Conservation (phyloP, 2,113 vertebrate species). For the Phylloscopus whistleri region DNA sequence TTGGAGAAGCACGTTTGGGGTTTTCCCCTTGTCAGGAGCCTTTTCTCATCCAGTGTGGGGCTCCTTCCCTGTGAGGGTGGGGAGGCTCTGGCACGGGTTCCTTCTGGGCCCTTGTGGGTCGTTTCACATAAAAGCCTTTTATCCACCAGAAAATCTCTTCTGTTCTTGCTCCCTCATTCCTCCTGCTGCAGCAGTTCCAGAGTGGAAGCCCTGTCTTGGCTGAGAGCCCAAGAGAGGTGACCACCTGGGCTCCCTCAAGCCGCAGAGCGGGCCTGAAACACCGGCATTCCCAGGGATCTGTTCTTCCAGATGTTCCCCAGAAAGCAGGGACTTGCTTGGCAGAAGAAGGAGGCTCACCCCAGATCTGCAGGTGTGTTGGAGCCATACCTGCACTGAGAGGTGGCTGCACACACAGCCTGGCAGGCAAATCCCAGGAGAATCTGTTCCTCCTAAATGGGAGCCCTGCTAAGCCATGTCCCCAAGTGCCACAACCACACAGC, state of each 20-base stretch:
- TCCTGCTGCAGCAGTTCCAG: background rate
- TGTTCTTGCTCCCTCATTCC: accelerated
- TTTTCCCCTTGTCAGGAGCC: background rate
- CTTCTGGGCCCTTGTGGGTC: background rate
- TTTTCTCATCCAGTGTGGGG: background rate
- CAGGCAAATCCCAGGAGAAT: background rate
- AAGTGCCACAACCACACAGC: background rate
- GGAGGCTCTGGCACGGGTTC: background rate
- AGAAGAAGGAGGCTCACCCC: background rate
- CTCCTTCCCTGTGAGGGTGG: background rate
- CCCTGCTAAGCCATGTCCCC: background rate
- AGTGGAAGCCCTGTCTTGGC: background rate
- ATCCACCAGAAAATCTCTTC: background rate
- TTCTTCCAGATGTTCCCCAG: background rate
- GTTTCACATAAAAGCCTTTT: background rate
- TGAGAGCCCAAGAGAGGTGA: background rate
- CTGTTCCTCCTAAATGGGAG: background rate
- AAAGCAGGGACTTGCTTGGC: background rate
- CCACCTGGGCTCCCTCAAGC: background rate
- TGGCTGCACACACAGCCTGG: background rate
- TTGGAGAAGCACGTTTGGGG: background rate
- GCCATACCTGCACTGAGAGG: background rate
- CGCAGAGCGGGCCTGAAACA: background rate
- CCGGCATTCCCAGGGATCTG: background rate
- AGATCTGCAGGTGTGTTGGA: background rate